Percentiles rank a stretch among this genome's conserved stretches.
Conservation (phyloP, 2,113 vertebrate genomes). For the Thunnus maccoyii region DNA sequence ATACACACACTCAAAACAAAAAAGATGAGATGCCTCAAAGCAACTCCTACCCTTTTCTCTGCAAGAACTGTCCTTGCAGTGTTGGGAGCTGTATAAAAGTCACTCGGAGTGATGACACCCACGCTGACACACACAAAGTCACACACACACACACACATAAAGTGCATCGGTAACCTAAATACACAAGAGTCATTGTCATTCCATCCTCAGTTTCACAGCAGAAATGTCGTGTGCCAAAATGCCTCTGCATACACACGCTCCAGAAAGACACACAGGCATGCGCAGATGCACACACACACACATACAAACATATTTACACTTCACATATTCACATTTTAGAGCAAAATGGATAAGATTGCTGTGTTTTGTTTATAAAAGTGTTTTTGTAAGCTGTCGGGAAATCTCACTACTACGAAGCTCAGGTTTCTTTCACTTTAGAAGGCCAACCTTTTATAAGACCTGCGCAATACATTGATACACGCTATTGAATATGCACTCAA, state of each 20-base stretch:
- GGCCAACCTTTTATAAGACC: conserved; percentile 3
- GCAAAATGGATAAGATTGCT: neutral
- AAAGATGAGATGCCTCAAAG: conserved; percentile 48
- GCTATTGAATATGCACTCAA: neutral
- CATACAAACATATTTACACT: neutral
- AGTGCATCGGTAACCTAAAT: conserved; percentile 35
- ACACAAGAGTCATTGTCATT: conserved; percentile 17
- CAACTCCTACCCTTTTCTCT: conserved; percentile 47
- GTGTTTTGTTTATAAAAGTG: neutral
- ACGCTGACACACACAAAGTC: conserved; percentile 19
- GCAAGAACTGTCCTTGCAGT: conserved; percentile 33
- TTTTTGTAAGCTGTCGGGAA: neutral
- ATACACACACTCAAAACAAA: conserved; percentile 37
- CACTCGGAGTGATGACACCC: neutral
- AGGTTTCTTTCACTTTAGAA: neutral
- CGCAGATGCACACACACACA: neutral
- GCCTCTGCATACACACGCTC: neutral
- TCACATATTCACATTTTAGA: neutral
- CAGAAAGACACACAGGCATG: neutral
- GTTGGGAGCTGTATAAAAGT: conserved; percentile 34
- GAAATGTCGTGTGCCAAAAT: neutral
- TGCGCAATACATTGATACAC: neutral
- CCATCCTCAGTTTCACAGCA: conserved; percentile 15
- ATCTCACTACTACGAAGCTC: neutral
- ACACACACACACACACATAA: conserved; percentile 18